Base-by-base conservation (phyloP, 1,140 invertebrate species). In the Holotrichia oblita region DNA sequence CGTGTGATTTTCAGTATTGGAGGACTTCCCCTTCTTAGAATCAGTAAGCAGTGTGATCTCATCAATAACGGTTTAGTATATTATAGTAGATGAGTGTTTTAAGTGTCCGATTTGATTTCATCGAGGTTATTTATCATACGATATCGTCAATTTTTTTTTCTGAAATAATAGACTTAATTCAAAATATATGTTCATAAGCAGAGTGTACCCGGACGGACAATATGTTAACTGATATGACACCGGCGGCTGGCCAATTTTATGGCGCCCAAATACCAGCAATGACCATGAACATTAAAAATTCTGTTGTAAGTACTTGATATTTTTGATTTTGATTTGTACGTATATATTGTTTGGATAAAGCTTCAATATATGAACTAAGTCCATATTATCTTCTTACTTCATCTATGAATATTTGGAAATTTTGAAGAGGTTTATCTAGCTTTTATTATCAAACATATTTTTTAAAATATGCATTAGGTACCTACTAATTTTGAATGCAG, bases 211-310 rank as follows among this genome's bases (percentile, higher is more conserved):
- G 20, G 10, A 27, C 20, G 61, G 9, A 69, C 40, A 84, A 74
- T 40, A 90, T 90, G 89, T 84, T 90, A 80, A 90, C 89, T 77
- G 89, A 90, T 85, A 89, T 90, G 88, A 89, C 89, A 79, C 88
- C 89, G 80, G 88, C 89, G 80, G 89, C 89, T 80, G 89, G 89
- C 64, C 89, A 90, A 84, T 85, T 89, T 74, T 90, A 89, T 82
- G 89, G 89, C 74, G 88, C 89, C 77, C 89, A 90, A 82, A 89
- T 90, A 81, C 89, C 89, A 20, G 86, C 88, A 27, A 90, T 90
- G 88, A 87, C 87, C 74, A 90, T 90, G 89, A 89, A 89, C 81
- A 88, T 90, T 77, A 88, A 87, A 78, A 87, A 75, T 24, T 85
- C 81, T 77, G 81, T 83, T 81, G 86, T 87, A 84, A 87, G 86